Evolutionary conservation across 37 sponge, comb jelly and placozoan species (phyloP).

Genomic region (Oscarella lobularis): DNA sequence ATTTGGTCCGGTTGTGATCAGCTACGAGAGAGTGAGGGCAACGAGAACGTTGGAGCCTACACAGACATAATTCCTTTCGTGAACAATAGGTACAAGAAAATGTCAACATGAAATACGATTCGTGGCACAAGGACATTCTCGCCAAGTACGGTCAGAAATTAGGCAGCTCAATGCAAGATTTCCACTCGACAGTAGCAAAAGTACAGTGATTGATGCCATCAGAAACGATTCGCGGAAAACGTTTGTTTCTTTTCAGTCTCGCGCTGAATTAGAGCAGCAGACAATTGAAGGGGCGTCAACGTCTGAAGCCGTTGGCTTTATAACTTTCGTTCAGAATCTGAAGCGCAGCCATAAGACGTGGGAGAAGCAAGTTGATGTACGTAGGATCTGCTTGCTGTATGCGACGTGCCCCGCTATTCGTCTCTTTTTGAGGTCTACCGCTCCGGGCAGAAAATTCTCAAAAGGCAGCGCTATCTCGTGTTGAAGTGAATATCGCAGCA

Average conservation of each 20-base stretch:
- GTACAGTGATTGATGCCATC: conserved; percentile 4
- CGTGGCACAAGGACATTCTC: conserved; percentile 93
- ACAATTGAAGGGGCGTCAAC: conserved; percentile 88
- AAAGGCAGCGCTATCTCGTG: conserved; percentile 84
- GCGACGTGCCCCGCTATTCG: too few relatives aligned
- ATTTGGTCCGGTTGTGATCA: conserved; percentile 83
- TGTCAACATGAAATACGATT: conserved; percentile 90
- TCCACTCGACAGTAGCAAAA: conserved; percentile 57
- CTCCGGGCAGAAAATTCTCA: conserved; percentile 83
- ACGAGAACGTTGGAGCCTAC: too few relatives aligned
- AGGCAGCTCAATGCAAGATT: conserved; percentile 68
- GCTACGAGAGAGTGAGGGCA: conserved; percentile 70
- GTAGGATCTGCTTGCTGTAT: too few relatives aligned
- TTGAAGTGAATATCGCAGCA: too few relatives aligned
- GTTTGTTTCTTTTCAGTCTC: conserved; percentile 16
- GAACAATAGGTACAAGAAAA: conserved; percentile 72
- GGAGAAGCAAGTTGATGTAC: conserved; percentile 82
- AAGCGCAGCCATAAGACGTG: conserved; percentile 70
- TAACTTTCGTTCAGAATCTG: conserved; percentile 81
- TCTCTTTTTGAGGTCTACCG: conserved; percentile 63
- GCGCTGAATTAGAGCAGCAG: conserved; percentile 86
- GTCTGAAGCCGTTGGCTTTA: conserved; percentile 86
- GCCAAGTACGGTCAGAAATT: conserved; percentile 74
- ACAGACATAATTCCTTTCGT: background rate
- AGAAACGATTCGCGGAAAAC: background rate